phyloP scores from a whole-genome alignment of 2,888 invertebrate genomes.

The Biston stratarius region DNA sequence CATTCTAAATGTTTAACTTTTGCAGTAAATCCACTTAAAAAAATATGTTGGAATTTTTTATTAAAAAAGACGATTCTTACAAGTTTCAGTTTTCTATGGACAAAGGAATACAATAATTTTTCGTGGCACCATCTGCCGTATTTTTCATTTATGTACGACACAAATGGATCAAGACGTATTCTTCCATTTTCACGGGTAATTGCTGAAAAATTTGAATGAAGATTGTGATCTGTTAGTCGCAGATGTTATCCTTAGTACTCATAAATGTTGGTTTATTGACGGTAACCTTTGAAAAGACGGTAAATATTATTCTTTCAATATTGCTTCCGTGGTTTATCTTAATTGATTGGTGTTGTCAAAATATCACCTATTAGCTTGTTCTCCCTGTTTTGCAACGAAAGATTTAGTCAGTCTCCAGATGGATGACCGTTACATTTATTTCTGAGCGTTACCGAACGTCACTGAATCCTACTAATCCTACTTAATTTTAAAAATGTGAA shows the following conservation, averaged over 20 bases:
- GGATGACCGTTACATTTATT: too few species aligned
- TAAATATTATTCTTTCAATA: too few species aligned
- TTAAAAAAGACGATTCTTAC: conserved; percentile 11
- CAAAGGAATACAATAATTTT: conserved; percentile 44
- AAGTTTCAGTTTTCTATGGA: conserved; percentile 21
- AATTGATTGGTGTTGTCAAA: too few species aligned
- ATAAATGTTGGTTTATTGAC: background rate
- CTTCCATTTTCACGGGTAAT: conserved; percentile 37
- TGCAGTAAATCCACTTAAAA: background rate
- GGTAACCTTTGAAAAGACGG: too few species aligned
- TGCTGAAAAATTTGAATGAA: conserved; percentile 30
- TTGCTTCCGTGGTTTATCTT: too few species aligned
- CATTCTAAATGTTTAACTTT: too few species aligned
- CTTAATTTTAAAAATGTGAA: too few species aligned
- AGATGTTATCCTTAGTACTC: conserved; percentile 5
- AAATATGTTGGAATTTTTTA: conserved; percentile 11
- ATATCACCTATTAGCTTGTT: too few species aligned
- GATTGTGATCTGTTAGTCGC: conserved; percentile 15
- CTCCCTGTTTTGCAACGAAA: too few species aligned
- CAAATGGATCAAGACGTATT: conserved; percentile 49
- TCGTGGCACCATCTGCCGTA: conserved; percentile 54
- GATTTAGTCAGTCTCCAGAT: too few species aligned
- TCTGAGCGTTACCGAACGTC: too few species aligned
- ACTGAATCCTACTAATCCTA: too few species aligned
- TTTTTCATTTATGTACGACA: conserved; percentile 50